phyloP scores from a whole-genome alignment of 23 tunicate species.

The Oikopleura albicans region DNA sequence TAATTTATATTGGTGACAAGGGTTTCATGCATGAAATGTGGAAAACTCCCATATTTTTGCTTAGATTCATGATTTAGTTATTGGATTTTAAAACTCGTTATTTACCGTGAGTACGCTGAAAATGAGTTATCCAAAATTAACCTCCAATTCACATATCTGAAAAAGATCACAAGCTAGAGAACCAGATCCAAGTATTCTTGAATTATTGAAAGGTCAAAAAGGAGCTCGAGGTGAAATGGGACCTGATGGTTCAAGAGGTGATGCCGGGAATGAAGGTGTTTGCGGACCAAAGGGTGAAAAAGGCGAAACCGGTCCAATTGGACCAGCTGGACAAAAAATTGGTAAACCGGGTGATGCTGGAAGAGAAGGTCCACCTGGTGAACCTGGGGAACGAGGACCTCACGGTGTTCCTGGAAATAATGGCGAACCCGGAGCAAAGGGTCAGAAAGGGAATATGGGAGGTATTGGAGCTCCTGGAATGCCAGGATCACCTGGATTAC shows the following conservation, averaged over 20 bases:
- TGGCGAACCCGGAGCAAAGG: constrained; percentile 3
- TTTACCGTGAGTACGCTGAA: too few species aligned
- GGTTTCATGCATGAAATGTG: too few species aligned
- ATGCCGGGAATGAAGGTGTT: background rate
- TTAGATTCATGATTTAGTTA: too few species aligned
- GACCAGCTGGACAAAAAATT: background rate
- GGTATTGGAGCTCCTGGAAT: constrained; percentile 23
- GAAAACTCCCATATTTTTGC: too few species aligned
- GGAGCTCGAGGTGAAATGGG: background rate
- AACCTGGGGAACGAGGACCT: constrained; percentile 10
- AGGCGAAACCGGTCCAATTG: background rate
- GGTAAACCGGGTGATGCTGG: constrained; percentile 12
- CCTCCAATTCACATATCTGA: too few species aligned
- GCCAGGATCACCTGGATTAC: constrained; percentile 25
- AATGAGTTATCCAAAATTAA: too few species aligned
- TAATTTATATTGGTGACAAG: too few species aligned
- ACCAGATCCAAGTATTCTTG: background rate
- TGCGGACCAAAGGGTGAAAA: constrained; percentile 12
- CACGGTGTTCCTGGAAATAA: background rate
- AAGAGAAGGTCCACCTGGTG: background rate
- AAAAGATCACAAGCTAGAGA: too few species aligned
- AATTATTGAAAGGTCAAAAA: background rate
- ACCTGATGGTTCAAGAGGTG: background rate
- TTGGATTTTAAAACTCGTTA: too few species aligned
- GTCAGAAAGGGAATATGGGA: constrained; percentile 12